These are phyloP conservation scores for Spinus pinus DNA, from an alignment of 2,797 vertebrate species.

Conservation along the genomic window DNA sequence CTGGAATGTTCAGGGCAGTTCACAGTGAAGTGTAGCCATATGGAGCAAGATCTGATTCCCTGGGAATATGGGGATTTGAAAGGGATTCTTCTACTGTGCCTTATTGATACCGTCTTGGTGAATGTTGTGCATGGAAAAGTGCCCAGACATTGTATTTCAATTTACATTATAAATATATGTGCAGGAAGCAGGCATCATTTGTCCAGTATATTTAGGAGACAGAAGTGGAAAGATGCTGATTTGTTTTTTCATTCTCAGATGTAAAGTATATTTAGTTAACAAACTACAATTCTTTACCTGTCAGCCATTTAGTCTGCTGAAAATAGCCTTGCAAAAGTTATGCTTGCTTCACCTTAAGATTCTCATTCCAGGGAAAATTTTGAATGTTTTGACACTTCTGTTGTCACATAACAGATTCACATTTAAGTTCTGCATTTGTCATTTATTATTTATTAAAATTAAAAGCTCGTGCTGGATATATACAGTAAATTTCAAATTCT, in stretches of 20 bases:
- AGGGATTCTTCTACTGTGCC: neutral
- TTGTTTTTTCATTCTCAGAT: neutral
- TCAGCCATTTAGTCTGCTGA: neutral
- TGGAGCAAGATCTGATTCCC: neutral
- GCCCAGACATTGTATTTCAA: neutral
- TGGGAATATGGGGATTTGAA: neutral
- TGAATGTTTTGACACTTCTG: neutral
- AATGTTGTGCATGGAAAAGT: neutral
- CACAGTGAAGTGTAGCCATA: neutral
- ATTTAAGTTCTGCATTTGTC: neutral
- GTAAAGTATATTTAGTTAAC: neutral
- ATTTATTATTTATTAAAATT: neutral
- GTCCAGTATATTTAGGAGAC: neutral
- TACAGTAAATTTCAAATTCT: neutral
- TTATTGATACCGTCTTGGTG: neutral
- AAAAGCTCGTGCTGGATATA: neutral
- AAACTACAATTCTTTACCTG: neutral
- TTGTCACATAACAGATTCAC: neutral
- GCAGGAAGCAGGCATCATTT: neutral
- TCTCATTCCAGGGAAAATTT: neutral
- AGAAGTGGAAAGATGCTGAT: neutral
- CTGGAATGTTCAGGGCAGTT: neutral
- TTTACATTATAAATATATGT: neutral
- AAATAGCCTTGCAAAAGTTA: neutral
- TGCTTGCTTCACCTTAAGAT: neutral